phyloP scores from a whole-genome alignment of 2,113 vertebrate genomes.

The Pagrus major region DNA sequence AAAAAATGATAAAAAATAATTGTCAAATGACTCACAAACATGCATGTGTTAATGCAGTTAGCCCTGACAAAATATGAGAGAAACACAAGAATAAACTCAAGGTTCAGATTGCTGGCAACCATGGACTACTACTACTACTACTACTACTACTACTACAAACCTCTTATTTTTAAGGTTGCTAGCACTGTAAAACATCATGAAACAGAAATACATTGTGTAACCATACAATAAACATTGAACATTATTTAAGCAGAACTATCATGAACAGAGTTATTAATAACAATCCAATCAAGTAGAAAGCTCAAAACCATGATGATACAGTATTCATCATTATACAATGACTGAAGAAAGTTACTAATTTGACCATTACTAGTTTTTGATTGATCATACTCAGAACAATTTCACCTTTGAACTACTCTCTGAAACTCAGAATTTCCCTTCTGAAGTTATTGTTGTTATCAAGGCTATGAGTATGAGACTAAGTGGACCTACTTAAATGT shows the following conservation, averaged over 20 bases:
- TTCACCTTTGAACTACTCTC: background rate
- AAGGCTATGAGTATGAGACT: background rate
- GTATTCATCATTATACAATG: background rate
- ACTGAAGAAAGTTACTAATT: background rate
- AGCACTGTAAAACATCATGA: background rate
- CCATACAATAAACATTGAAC: background rate
- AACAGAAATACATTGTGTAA: background rate
- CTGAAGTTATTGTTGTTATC: background rate
- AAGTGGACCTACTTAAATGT: no score
- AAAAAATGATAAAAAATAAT: no score
- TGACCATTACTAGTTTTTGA: background rate
- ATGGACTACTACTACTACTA: no score
- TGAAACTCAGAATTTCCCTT: background rate
- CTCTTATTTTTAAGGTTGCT: background rate
- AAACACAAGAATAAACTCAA: no score
- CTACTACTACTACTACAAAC: background rate
- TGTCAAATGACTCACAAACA: background rate
- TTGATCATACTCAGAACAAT: background rate
- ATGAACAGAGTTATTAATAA: background rate
- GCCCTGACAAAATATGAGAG: no score
- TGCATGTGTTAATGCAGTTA: background rate
- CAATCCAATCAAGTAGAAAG: background rate
- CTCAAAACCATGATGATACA: background rate
- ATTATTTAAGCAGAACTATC: background rate
- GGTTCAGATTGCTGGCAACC: no score